Evolutionary conservation across 1,140 invertebrate genomes (phyloP), one percentile per base, ranked within the genome.

Genomic region (Drosophila mauritiana): DNA sequence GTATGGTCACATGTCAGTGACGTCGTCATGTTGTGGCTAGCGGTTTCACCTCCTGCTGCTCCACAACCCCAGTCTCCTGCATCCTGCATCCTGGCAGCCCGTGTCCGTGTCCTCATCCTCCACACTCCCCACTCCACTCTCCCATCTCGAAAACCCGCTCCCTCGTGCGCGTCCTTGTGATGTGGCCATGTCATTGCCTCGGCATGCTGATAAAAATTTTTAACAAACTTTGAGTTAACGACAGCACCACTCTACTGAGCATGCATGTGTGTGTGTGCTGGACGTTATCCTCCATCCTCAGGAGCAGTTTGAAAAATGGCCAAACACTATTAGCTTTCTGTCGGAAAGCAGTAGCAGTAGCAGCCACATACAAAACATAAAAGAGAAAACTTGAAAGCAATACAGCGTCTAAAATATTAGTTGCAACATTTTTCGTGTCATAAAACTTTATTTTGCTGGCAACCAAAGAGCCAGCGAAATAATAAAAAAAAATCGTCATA

Each of bases 171-270:
- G 64, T 72, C 58, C 75, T 61, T 83, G 67, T 88, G 83, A 88
- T 88, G 83, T 77, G 83, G 83, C 82, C 83, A 88, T 89, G 83
- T 88, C 84, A 88, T 89, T 88, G 83, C 83, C 65, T 79, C 79
- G 57, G 75, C 83, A 76, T 73, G 65, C 83, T 88, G 84, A 88
- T 88, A 88, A 88, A 76, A 83, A 83, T 83, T 83, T 78, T 83
- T 74, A 83, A 88, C 83, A 89, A 88, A 88, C 84, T 88, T 88
- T 83, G 79, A 88, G 83, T 81, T 88, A 88, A 88, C 84, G 83
- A 88, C 83, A 86, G 49, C 56, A 56, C 53, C 61, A 64, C 40
- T 67, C 61, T 52, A n/a, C 40, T 31, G 34, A 37, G 17, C 12
- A 8, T 49, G 34, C 34, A 40, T 17, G 40, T 49, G 62, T 78